Evolutionary conservation across 2,888 invertebrate genomes (phyloP).

Genomic region (Tenthredo scrophulariae): DNA sequence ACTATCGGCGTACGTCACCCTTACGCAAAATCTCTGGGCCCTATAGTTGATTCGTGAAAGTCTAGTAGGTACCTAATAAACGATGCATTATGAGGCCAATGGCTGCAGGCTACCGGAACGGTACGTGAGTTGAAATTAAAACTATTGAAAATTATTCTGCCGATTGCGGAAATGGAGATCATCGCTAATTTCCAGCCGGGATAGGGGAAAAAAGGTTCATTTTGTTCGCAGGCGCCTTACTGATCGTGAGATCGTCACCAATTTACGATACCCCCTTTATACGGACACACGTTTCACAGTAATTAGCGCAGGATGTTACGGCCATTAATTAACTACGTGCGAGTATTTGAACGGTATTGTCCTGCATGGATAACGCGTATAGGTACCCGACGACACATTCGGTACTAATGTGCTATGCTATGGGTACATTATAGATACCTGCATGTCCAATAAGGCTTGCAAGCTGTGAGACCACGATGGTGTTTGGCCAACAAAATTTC

Average conservation of each 20-base stretch:
- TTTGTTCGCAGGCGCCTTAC: neutral
- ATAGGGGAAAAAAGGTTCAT: neutral
- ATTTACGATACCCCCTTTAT: neutral
- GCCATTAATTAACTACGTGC: slow-evolving; percentile 45
- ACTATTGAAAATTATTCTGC: neutral
- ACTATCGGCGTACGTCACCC: neutral
- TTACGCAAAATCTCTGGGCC: neutral
- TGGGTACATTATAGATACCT: neutral
- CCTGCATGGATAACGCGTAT: slow-evolving; percentile 14
- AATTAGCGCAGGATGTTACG: slow-evolving; percentile 10
- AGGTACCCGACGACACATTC: neutral
- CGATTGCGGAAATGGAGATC: neutral
- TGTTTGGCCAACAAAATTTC: neutral
- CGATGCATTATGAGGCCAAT: neutral
- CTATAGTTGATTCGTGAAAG: slow-evolving; percentile 1
- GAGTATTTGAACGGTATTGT: slow-evolving; percentile 47
- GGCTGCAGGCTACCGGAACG: neutral
- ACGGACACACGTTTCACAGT: neutral
- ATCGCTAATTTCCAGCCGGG: neutral
- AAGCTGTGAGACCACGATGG: neutral
- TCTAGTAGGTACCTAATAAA: neutral
- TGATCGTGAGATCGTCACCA: neutral
- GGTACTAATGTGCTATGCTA: neutral
- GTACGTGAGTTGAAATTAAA: no score
- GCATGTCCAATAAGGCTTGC: slow-evolving; percentile 2